Conservation (phyloP, 2,888 invertebrate genomes). For the Mesoligia furuncula region DNA sequence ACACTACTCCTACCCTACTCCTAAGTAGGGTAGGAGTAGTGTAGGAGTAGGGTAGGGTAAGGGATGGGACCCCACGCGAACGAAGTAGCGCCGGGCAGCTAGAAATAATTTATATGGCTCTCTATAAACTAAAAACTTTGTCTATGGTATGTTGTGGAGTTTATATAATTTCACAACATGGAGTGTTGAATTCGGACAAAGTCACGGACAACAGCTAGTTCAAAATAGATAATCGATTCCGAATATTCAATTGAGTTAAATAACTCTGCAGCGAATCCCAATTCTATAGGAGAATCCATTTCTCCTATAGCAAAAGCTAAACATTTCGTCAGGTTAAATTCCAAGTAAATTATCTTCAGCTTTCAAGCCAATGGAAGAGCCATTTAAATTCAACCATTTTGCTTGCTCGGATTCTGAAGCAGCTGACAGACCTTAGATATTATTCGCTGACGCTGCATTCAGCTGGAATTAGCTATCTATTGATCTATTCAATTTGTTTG, state of each 20-base stretch:
- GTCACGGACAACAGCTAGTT: not conserved
- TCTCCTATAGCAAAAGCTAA: constrained; percentile 41
- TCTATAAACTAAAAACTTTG: not conserved
- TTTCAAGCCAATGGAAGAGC: constrained; percentile 51
- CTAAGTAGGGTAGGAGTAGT: no score
- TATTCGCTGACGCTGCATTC: constrained; percentile 54
- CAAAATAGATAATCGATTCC: not conserved
- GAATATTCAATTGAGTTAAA: constrained; percentile 33
- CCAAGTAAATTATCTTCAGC: constrained; percentile 44
- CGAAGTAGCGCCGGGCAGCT: no score
- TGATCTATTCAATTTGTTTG: constrained; percentile 40
- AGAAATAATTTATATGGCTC: no score
- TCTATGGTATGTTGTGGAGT: not conserved
- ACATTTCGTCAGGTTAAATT: constrained; percentile 53
- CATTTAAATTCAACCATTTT: constrained; percentile 58
- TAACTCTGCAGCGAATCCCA: constrained; percentile 18
- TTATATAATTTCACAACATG: not conserved
- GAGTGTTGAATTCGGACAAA: not conserved
- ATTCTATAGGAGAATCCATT: constrained; percentile 30
- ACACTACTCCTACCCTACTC: no score
- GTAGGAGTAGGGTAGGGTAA: no score
- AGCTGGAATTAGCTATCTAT: constrained; percentile 39
- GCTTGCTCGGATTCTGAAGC: constrained; percentile 48
- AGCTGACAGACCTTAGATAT: constrained; percentile 53
- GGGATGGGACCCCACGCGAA: no score